These are phyloP conservation scores for Argyresthia albistria DNA, from an alignment of 2,888 invertebrate species.

Conservation along the genomic window DNA sequence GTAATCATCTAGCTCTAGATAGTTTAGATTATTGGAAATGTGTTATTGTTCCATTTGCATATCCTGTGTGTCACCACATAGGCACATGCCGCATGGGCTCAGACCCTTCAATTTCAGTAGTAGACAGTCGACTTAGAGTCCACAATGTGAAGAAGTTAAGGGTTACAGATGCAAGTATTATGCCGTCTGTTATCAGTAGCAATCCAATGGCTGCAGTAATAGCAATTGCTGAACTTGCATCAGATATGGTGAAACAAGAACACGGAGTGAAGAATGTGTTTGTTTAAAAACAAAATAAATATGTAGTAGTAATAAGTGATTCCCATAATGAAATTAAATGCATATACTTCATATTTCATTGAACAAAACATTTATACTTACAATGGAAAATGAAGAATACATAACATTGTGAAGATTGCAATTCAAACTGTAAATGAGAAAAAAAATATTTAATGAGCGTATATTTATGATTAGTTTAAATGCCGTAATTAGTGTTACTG, in stretches of 20 bases:
- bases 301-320: too few relatives aligned
- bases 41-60: constrained; percentile 53
- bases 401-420: too few relatives aligned
- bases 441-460: too few relatives aligned
- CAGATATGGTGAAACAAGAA: constrained; percentile 78
- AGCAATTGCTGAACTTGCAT: constrained; percentile 85
- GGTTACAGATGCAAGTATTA: constrained; percentile 83
- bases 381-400: too few relatives aligned
- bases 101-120: constrained; percentile 36
- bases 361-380: too few relatives aligned
- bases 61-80: constrained; percentile 77
- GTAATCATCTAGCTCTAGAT: constrained; percentile 24
- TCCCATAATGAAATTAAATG: too few relatives aligned
- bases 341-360: too few relatives aligned
- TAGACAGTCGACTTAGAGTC: constrained; percentile 75
- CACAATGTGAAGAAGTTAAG: constrained; percentile 76
- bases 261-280: constrained; percentile 8
- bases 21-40: constrained; percentile 38
- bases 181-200: constrained; percentile 85
- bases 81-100: constrained; percentile 76
- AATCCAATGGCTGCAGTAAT: constrained; percentile 85
- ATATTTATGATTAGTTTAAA: too few relatives aligned
- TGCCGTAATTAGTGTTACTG: too few relatives aligned
- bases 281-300: too few relatives aligned
- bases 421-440: too few relatives aligned